A percentile compares a stretch with the other conserved stretches of the same genome.
These are phyloP conservation scores for Papilio polyxenes DNA, from an alignment of 1,140 invertebrate genomes.

Conservation along the genomic window DNA sequence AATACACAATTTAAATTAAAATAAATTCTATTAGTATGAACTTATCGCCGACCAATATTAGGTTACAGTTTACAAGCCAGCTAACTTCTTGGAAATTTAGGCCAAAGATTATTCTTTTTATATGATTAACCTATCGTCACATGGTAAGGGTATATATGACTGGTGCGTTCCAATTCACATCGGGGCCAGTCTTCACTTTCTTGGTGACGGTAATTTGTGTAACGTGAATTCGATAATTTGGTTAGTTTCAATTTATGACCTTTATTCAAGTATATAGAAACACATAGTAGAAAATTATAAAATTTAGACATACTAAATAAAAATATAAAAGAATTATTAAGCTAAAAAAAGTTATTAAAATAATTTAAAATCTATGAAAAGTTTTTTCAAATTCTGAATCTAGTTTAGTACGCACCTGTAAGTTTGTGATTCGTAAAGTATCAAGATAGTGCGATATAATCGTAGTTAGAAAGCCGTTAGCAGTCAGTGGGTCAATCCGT, in stretches of 20 bases:
- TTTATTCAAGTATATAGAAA: too few species aligned
- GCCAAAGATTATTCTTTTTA: background rate
- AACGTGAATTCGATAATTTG: background rate
- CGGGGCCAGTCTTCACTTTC: constrained; percentile 72
- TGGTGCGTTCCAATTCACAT: constrained; percentile 71
- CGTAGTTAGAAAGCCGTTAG: constrained; percentile 22
- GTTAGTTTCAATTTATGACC: background rate
- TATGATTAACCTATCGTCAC: background rate
- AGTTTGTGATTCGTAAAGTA: background rate
- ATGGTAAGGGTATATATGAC: constrained; percentile 38
- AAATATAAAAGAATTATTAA: background rate
- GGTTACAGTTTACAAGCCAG: too few species aligned
- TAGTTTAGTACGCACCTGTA: constrained; percentile 2
- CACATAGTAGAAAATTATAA: too few species aligned
- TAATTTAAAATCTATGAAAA: background rate
- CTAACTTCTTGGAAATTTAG: too few species aligned
- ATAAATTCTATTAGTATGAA: background rate
- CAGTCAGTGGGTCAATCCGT: constrained; percentile 23
- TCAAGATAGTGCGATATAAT: constrained; percentile 6
- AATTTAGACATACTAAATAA: too few species aligned
- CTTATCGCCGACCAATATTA: too few species aligned
- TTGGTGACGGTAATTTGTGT: constrained; percentile 33
- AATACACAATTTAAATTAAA: too few species aligned
- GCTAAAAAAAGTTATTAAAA: background rate
- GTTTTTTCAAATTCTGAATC: background rate